Percentiles rank a stretch among this genome's conserved stretches.
These are phyloP conservation scores for Chionomys nivalis DNA, from an alignment of 2,113 vertebrate species.

Conservation along the genomic window DNA sequence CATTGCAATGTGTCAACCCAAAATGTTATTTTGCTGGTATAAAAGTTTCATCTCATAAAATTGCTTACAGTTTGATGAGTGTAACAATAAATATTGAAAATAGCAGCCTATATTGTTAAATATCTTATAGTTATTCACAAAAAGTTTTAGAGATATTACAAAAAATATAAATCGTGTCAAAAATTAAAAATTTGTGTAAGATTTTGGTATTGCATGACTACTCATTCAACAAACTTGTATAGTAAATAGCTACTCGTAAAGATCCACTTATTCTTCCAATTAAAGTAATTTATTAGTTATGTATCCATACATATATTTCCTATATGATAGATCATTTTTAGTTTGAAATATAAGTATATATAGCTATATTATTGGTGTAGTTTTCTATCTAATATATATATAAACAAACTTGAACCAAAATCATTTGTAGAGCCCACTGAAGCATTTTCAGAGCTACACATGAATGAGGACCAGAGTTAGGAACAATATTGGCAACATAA, in stretches of 20 bases:
- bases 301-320: background rate
- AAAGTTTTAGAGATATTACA: background rate
- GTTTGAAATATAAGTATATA: background rate
- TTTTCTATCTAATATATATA: constrained; percentile 3
- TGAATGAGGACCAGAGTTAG: background rate
- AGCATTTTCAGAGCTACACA: background rate
- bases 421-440: background rate
- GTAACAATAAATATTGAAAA: background rate
- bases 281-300: constrained; percentile 14
- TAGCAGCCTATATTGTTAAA: background rate
- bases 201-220: background rate
- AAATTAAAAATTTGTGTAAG: background rate
- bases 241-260: background rate
- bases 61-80: background rate
- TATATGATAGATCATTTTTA: background rate
- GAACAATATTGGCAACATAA: background rate
- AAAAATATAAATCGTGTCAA: background rate
- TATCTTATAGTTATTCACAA: background rate
- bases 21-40: background rate
- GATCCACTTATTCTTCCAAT: background rate
- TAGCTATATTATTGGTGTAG: background rate
- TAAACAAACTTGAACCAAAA: background rate
- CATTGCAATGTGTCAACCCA: background rate
- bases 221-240: background rate
- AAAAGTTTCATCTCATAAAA: background rate